Base-by-base conservation (phyloP, 2,888 invertebrate genomes). In the Tetragnatha montana region DNA sequence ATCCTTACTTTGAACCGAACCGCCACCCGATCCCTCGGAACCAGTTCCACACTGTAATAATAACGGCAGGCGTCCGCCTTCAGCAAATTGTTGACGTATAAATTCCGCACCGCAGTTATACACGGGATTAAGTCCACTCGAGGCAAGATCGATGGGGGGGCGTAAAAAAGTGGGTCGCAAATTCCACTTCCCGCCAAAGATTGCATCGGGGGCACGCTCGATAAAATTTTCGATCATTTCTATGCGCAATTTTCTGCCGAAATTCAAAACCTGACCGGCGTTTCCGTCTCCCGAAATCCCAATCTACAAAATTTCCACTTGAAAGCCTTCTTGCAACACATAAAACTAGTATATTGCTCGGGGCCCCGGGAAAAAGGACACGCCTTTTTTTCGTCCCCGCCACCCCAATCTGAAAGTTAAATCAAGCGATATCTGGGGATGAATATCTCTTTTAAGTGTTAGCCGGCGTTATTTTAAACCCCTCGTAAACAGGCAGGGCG, bases 211-310 rank as follows among this genome's bases (percentile, higher is more conserved):
- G 51, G 80, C 71, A 49, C 89, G 89, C 89, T 89, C 89, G 89
- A 89, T 89, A 89, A 89, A 85, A 89, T 89, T 89, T 89, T 78
- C 81, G 81, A 89, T 89, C 89, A 89, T 89, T 85, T 89, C 85
- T 89, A 89, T 89, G 89, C 85, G 89, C 85, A 89, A 89, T 89
- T 89, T 85, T 89, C 89, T 85, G 81, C 76, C 81, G 89, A 89
- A 89, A 85, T 89, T 89, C 85, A 89, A 89, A 89, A 85, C 88
- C 88, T 84, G 80, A 84, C 85, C 78, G 81, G 81, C 81, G 76
- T 89, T 86, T 86, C 75, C 89, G 75, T 85, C 49, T 75, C 74
- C 22, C 70, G 82, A 78, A 89, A 85, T 89, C 85, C 75, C 85
- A 89, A 89, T 89, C 89, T 89, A 89, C 89, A 60, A 71, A 89